Evolutionary conservation across 2,113 vertebrate species (phyloP), one percentile per base, ranked within the genome.

Genomic region (Penelope pileata): DNA sequence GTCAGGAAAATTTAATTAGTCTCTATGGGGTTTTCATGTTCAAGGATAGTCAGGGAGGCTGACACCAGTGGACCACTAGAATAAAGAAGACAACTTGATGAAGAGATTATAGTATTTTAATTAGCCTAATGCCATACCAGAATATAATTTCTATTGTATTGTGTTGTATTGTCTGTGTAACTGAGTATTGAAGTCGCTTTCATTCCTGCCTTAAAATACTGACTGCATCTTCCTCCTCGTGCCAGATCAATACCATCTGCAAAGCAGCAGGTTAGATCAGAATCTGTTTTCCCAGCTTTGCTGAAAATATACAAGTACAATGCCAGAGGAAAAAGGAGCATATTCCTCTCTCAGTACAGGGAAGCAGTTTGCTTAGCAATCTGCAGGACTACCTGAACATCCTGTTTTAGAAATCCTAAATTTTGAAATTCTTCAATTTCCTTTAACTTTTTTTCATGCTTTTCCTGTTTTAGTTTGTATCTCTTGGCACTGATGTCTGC

Each of bases 101-200:
- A 50, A 72, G 83, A 91, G 66, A 79, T 86, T 85, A 42, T 91
- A 90, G 50, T n/a, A 42, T 70, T 93, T 92, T 36, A 87, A 90
- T 72, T 93, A 87, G 63, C 66, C 42, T 34, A 83, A 95, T 73
- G 29, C 42, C 50, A 51, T 88, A 51, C 0, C 6, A 91, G 70
- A 92, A 43, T 67, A 81, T 92, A 68, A 70, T 86, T 88, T 91
- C 62, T 83, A 22, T 60, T 86, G n/a, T 73, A 68, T 77, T 92
- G 74, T 86, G 42, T 43, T 43, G 53, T 19, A 56, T 56, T 32
- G 30, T 32, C 85, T 91, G 30, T 13, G 2, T 89, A 73, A 75
- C 70, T 85, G 69, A 67, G 93, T 85, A 82, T n/a, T 86, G 67
- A 94, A 90, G 86, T 95, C 79, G 34, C 72, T 92, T 83, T 89